Conservation (phyloP, 1,140 invertebrate genomes). For the Papilio glaucus region DNA sequence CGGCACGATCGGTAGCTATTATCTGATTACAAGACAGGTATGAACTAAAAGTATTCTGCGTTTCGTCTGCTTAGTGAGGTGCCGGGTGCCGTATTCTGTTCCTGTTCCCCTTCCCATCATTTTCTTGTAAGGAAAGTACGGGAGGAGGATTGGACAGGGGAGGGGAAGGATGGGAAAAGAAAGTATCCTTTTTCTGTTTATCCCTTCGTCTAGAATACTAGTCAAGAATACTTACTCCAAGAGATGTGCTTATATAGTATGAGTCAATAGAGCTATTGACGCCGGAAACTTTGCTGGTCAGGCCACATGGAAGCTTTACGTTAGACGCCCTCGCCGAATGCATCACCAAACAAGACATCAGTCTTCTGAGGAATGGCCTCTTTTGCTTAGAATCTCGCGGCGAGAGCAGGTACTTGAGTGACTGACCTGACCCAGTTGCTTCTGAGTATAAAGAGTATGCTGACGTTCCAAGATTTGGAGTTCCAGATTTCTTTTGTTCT, state of each 20-base stretch:
- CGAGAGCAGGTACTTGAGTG: conserved; percentile 38
- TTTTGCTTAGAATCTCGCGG: conserved; percentile 50
- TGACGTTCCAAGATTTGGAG: conserved; percentile 71
- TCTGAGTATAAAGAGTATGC: conserved; percentile 53
- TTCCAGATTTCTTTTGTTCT: conserved; percentile 59
- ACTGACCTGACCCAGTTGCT: conserved; percentile 40
- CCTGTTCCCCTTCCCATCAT: no score
- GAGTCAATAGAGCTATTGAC: conserved; percentile 62
- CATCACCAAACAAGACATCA: conserved; percentile 70
- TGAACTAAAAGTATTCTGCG: no score
- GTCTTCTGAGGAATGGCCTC: conserved; percentile 60
- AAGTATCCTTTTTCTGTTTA: no score
- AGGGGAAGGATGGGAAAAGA: no score
- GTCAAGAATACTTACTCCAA: conserved; percentile 59
- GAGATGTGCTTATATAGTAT: conserved; percentile 68
- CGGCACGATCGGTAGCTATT: no score
- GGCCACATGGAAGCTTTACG: conserved; percentile 43
- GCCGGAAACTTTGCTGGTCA: conserved; percentile 37
- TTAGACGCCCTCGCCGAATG: conserved; percentile 48
- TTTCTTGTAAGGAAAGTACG: no score
- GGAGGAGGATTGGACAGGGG: no score
- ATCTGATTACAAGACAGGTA: no score
- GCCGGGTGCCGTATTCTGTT: no score
- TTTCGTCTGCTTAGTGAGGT: no score
- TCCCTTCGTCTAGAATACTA: no score